Conservation (phyloP, 2,113 vertebrate genomes). For the Polypterus senegalus region DNA sequence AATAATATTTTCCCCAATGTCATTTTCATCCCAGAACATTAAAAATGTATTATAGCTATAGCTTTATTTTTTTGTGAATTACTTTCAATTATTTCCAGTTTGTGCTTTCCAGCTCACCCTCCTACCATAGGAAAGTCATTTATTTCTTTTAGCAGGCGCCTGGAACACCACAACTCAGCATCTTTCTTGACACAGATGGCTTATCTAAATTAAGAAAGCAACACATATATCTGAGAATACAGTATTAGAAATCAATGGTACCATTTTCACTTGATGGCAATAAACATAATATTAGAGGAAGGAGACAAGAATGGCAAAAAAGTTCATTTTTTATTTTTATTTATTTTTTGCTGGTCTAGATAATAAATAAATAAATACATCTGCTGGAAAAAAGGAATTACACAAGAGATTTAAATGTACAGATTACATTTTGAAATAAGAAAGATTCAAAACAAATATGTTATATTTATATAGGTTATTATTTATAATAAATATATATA, state of each 20-base stretch:
- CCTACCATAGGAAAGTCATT: background rate
- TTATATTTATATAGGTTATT: too few species aligned
- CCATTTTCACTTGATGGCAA: background rate
- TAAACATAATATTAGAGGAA: background rate
- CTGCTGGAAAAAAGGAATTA: too few species aligned
- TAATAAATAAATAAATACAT: too few species aligned
- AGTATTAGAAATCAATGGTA: background rate
- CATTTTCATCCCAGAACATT: background rate
- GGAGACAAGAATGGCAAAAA: background rate
- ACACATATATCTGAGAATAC: background rate
- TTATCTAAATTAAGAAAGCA: conserved; percentile 6
- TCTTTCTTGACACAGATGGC: conserved; percentile 4
- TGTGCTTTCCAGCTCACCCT: background rate
- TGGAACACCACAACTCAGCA: conserved; percentile 2
- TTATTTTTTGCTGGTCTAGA: too few species aligned
- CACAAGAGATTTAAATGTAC: too few species aligned
- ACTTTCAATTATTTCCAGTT: conserved; percentile 1
- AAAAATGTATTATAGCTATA: conserved; percentile 1
- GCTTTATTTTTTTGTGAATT: conserved; percentile 2
- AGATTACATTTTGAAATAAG: too few species aligned
- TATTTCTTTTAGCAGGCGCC: background rate
- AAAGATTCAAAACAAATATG: too few species aligned
- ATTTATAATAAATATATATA: too few species aligned
- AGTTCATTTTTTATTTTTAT: too few species aligned
- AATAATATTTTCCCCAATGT: background rate